Evolutionary conservation across 2,888 invertebrate genomes (phyloP), one percentile per base, ranked within the genome.

Genomic region (Tipula confusa): DNA sequence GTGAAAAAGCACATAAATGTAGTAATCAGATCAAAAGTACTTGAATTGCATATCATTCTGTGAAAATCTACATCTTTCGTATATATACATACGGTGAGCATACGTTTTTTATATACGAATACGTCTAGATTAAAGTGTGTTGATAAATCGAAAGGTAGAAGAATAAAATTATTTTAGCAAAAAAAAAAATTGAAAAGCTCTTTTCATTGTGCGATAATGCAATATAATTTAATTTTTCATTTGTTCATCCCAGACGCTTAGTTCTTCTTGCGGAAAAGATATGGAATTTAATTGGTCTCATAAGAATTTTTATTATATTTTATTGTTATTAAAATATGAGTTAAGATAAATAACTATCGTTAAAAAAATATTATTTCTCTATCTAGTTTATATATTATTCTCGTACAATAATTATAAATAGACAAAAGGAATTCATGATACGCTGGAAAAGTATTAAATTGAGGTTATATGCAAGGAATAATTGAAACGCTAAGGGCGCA

Each of bases 261-360:
- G 7, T 64, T 6, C 64, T 64, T 64, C 24, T 64, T 11, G 64
- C 24, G 64, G 64, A 64, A 64, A n/a, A 64, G 18, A 64, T 64
- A 64, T 24, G 64, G 64, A 64, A 64, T 64, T 64, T 64, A 64
- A 64, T 64, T 64, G 64, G 64, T 64, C 64, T 64, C 64, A 64
- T 64, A 64, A 64, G 64, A 24, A 64, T 64, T 64, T 64, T 64
- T 64, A 64, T 64, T 64, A 64, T 64, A 18, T 64, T 64, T 64
- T 64, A 24, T 64, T n/a, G n/a, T n/a, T 64, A 64, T 64, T 64
- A 64, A 64, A 64, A 64, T 24, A 64, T 24, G 24, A 24, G 9
- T 64, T 7, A 43, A n/a, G 43, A 64, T 64, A 64, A 18, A 64
- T 64, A 64, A 18, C 24, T 24, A n/a, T n/a, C n/a, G n/a, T 64